Percentiles rank a stretch among this genome's conserved stretches.
Evolutionary conservation across 2,113 vertebrate genomes (phyloP).

Genomic region (Gymnarchus niloticus): DNA sequence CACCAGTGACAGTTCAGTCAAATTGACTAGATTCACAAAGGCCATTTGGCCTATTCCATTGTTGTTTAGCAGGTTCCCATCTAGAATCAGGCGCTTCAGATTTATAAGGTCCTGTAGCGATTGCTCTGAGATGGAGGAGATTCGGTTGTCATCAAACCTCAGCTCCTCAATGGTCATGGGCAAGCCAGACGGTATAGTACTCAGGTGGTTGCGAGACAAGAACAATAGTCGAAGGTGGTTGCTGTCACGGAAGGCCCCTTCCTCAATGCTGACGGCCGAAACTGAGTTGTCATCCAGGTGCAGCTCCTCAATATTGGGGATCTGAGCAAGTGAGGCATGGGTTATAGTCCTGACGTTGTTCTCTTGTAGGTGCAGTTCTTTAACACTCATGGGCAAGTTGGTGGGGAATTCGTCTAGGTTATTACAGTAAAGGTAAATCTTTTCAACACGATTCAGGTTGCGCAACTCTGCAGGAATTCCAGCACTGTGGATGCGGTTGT

Average conservation of each 20-base stretch:
- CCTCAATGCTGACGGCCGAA: constrained; percentile 95
- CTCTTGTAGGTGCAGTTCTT: constrained; percentile 97
- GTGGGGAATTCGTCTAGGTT: constrained; percentile 96
- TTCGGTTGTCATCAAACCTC: constrained; percentile 96
- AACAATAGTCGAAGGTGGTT: constrained; percentile 90
- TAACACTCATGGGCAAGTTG: constrained; percentile 89
- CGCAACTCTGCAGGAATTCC: constrained; percentile 90
- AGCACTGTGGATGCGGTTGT: constrained; percentile 97
- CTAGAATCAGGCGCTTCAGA: constrained; percentile 91
- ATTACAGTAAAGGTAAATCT: constrained; percentile 97
- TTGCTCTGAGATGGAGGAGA: constrained; percentile 90
- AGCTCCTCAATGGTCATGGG: constrained; percentile 95
- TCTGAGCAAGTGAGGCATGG: constrained; percentile 87
- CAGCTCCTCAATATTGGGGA: constrained; percentile 92
- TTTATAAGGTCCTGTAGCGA: constrained; percentile 95
- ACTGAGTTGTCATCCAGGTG: constrained; percentile 98
- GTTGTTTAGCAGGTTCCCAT: constrained; percentile 94
- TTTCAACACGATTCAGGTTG: constrained; percentile 83
- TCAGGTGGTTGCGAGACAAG: constrained; percentile 94
- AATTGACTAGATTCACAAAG: constrained; percentile 86
- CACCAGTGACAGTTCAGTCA: constrained; percentile 91
- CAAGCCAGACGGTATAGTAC: constrained; percentile 90
- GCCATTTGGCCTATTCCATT: constrained; percentile 89
- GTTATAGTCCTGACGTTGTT: constrained; percentile 97
- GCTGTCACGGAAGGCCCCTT: constrained; percentile 93